These are phyloP conservation scores for Peribatodes rhomboidaria DNA, from an alignment of 2,888 invertebrate genomes.

Conservation along the genomic window DNA sequence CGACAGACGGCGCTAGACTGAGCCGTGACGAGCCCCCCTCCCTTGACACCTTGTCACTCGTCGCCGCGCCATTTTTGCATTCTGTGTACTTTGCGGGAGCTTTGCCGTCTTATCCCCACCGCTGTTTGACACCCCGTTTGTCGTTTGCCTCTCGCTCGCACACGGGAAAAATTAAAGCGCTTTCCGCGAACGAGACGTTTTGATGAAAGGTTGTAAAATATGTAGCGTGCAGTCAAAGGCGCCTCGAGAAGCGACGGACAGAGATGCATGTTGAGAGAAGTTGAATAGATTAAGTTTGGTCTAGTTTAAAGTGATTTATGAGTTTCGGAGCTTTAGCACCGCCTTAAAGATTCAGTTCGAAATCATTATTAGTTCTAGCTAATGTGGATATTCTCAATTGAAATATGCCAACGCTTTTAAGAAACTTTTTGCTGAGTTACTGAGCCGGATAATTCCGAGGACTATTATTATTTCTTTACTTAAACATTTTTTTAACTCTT, in stretches of 20 bases:
- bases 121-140: conserved; percentile 85
- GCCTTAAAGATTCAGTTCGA: neutral
- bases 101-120: conserved; percentile 87
- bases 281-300: neutral
- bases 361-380: no score
- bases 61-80: conserved; percentile 86
- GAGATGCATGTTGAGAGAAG: neutral
- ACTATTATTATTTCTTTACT: no score
- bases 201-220: conserved; percentile 85
- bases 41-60: conserved; percentile 84
- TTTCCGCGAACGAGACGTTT: conserved; percentile 76
- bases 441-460: no score
- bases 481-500: no score
- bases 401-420: no score
- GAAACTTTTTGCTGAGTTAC: no score
- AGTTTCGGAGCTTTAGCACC: neutral
- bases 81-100: conserved; percentile 87
- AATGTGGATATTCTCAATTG: no score
- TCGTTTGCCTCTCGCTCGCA: conserved; percentile 77
- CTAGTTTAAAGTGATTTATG: no score
- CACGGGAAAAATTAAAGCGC: conserved; percentile 79
- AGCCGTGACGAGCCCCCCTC: conserved; percentile 70
- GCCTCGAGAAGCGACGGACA: conserved; percentile 27
- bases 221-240: conserved; percentile 79
- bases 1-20: conserved; percentile 76